These are phyloP conservation scores for Hippoglossus hippoglossus DNA, from an alignment of 2,797 vertebrate species.

Conservation along the genomic window DNA sequence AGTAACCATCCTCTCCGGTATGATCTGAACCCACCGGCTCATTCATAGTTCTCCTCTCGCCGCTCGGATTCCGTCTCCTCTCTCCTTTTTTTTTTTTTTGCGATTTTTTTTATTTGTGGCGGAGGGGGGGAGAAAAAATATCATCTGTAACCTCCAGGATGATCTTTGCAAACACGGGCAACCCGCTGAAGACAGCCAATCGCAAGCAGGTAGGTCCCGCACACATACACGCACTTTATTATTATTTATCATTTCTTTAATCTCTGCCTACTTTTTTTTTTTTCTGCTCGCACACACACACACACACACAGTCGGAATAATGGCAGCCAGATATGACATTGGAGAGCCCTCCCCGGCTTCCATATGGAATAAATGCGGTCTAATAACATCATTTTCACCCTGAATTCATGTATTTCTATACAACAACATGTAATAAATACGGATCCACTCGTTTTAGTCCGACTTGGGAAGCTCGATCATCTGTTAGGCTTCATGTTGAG, in stretches of 20 bases:
- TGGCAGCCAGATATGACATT: slow-evolving; percentile 70
- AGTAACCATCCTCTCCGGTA: slow-evolving; percentile 47
- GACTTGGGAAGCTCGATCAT: slow-evolving; percentile 42
- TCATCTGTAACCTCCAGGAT: slow-evolving; percentile 83
- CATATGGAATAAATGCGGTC: not conserved
- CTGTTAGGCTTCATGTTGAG: slow-evolving; percentile 35
- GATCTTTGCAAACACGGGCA: slow-evolving; percentile 95
- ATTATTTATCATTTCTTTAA: not conserved
- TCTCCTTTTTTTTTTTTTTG: slow-evolving; percentile 29
- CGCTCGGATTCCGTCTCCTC: slow-evolving; percentile 61
- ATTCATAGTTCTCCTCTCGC: slow-evolving; percentile 29
- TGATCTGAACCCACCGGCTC: slow-evolving; percentile 60
- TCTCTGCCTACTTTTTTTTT: slow-evolving; percentile 20
- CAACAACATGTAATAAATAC: not conserved
- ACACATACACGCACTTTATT: not conserved
- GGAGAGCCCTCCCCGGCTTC: slow-evolving; percentile 64
- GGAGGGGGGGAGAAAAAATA: slow-evolving; percentile 36
- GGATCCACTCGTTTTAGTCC: not conserved
- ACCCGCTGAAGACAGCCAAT: slow-evolving; percentile 88
- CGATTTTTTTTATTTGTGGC: not conserved
- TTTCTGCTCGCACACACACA: too few species aligned
- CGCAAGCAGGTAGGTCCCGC: slow-evolving; percentile 91
- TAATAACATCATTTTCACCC: not conserved
- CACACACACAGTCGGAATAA: slow-evolving; percentile 18
- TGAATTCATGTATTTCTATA: slow-evolving; percentile 4